These are phyloP conservation scores for Phataginus tricuspis DNA, from an alignment of 2,797 vertebrate genomes.

Conservation along the genomic window DNA sequence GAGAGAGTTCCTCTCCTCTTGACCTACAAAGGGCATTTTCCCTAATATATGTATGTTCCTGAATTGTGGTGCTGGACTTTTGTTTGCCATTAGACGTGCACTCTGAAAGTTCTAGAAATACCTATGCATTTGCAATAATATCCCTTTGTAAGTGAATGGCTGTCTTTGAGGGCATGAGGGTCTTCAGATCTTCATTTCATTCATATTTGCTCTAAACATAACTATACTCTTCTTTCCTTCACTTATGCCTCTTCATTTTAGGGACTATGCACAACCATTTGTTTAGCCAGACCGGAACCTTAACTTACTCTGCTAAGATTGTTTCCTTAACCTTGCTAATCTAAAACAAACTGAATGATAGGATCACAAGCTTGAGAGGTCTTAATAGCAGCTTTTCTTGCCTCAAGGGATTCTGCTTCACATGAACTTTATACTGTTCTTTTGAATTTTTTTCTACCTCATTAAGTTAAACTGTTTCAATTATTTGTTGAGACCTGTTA, in stretches of 20 bases:
- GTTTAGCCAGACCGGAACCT: background rate
- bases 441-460: background rate
- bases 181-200: background rate
- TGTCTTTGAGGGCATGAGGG: background rate
- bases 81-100: background rate
- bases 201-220: background rate
- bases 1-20: background rate
- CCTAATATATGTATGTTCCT: background rate
- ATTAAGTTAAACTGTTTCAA: conserved; percentile 16
- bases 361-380: background rate
- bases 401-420: background rate
- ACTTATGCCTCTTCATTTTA: background rate
- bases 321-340: background rate
- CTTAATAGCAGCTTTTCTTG: background rate
- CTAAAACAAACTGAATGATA: background rate
- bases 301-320: background rate
- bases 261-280: background rate
- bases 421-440: background rate
- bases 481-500: background rate
- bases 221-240: background rate
- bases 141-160: background rate
- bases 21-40: background rate
- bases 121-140: background rate
- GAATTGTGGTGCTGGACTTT: background rate
- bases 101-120: background rate